Evolutionary conservation across 1,140 invertebrate species (phyloP), one percentile per base, ranked within the genome.

Genomic region (Arion vulgaris): DNA sequence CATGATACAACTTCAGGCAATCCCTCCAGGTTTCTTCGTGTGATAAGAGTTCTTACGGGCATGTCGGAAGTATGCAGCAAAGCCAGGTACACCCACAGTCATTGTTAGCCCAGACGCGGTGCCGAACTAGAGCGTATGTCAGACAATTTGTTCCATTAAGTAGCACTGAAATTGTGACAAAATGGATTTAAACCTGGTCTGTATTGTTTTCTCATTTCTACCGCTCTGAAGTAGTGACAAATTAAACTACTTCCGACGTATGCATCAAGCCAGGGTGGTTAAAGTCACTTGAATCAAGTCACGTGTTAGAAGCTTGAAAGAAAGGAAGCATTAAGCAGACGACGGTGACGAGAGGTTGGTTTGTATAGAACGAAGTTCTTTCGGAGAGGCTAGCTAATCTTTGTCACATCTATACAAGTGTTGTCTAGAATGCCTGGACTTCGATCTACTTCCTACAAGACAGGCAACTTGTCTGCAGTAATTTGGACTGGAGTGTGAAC

Each of bases 201-300:
- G 71, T 72, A 41, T 72, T 39, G 71, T 72, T n/a, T 72, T 38
- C 71, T 41, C 36, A 72, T 11, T 32, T 39, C 5, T 41, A 38
- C 36, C 19, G 1, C 9, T 72, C 71, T 39, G 11, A 72, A 72
- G 38, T 72, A 26, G 36, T 15, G 39, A 23, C 39, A 72, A 72
- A 72, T 72, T 72, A 45, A 72, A 72, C 71, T 72, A 72, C 71
- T 72, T 72, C 71, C 71, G 7, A 38, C 36, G 38, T 38, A 72
- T 72, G 71, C 71, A 38, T 72, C 34, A 72, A 72, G 15, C 41
- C 41, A n/a, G n/a, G 71, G 71, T 72, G 39, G 36, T 72, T 72
- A 72, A 72, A 72, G 23, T 72, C 71, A 26, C 36, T 23, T 9
- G 23, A 72, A 72, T 72, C 36, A 45, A 39, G 71, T 41, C 71